A percentile compares a stretch with the other conserved stretches of the same genome.
These are phyloP conservation scores for Tanytarsus gracilentus DNA, from an alignment of 2,888 invertebrate genomes.

Conservation along the genomic window DNA sequence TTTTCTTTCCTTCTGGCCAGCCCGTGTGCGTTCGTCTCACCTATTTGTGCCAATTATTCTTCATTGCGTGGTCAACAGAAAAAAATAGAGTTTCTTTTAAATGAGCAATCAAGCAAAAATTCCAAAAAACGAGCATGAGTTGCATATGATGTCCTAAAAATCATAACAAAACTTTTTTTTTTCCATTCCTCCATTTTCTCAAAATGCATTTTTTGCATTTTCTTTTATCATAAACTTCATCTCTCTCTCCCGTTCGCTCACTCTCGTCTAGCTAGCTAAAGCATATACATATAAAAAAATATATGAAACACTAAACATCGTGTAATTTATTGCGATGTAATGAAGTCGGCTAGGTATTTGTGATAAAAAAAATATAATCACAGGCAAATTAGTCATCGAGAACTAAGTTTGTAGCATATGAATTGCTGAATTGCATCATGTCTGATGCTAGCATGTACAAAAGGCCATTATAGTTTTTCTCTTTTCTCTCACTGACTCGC, in stretches of 20 bases:
- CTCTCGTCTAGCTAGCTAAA: background rate
- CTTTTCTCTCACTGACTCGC: background rate
- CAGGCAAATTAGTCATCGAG: background rate
- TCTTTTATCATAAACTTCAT: background rate
- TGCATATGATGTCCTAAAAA: conserved; percentile 5
- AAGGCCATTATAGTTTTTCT: no score
- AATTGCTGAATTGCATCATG: conserved; percentile 14
- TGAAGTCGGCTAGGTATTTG: background rate
- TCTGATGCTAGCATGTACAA: no score
- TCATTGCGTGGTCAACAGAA: background rate
- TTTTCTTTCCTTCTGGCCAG: no score
- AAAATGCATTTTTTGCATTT: conserved; percentile 7
- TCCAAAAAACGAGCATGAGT: conserved; percentile 15
- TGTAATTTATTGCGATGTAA: background rate
- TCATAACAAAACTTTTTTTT: background rate
- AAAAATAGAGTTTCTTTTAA: background rate
- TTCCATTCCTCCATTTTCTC: conserved; percentile 21
- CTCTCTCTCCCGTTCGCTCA: background rate
- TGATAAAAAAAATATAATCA: background rate
- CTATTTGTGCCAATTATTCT: background rate
- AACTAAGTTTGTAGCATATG: conserved; percentile 4
- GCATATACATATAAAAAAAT: background rate
- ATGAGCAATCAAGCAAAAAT: background rate
- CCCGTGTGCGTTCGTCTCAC: no score
- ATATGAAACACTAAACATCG: background rate